Evolutionary conservation across 2,113 vertebrate genomes (phyloP).

Genomic region (Corvus hawaiiensis): DNA sequence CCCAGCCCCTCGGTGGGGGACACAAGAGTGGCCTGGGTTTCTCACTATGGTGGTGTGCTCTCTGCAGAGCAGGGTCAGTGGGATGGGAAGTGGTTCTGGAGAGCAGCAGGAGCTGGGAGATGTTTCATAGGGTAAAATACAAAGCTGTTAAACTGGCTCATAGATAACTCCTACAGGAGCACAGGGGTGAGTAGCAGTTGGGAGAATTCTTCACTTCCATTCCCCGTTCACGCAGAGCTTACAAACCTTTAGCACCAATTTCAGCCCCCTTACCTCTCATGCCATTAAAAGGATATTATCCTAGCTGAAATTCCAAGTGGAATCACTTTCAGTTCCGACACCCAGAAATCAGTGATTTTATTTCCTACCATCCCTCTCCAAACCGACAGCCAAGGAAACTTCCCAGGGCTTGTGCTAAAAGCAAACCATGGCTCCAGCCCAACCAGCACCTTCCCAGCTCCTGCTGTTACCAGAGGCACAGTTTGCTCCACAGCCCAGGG

Average conservation of each 20-base stretch:
- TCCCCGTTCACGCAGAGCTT: not conserved
- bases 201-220: not conserved
- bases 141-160: not conserved
- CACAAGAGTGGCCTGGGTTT: not conserved
- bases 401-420: not conserved
- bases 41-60: rapidly evolving
- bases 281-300: not conserved
- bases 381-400: not conserved
- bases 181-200: not conserved
- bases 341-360: not conserved
- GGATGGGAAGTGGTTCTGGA: not conserved
- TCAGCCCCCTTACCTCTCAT: not conserved
- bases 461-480: not conserved
- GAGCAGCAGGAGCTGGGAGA: not conserved
- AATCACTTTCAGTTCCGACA: not conserved
- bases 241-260: not conserved
- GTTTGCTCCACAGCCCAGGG: not conserved
- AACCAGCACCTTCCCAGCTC: not conserved
- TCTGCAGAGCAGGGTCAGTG: not conserved
- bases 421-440: not conserved
- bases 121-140: not conserved
- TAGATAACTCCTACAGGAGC: not conserved
- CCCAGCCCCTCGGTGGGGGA: not conserved
- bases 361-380: not conserved
- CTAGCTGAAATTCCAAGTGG: not conserved